Conservation (phyloP, 1,140 invertebrate genomes). For the Triops longicaudatus region DNA sequence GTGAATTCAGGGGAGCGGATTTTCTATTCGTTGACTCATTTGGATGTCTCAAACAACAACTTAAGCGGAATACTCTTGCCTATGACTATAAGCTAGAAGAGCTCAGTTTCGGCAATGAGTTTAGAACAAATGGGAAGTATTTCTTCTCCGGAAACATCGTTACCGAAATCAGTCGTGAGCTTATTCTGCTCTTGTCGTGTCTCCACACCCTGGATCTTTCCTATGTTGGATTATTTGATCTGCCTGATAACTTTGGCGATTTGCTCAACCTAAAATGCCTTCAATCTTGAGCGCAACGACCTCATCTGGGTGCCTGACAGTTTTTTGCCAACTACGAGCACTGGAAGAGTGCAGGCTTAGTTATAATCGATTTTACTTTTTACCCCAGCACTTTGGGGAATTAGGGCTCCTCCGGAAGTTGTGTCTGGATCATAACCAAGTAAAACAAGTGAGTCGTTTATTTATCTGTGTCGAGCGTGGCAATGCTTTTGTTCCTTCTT, state of each 20-base stretch:
- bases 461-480: neutral
- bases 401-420: neutral
- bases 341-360: neutral
- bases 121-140: neutral
- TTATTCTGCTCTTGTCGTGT: neutral
- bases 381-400: neutral
- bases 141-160: neutral
- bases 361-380: neutral
- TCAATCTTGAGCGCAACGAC: neutral
- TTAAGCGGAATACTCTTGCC: neutral
- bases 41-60: neutral
- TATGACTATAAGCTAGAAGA: neutral
- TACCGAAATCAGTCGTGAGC: neutral
- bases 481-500: neutral
- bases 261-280: neutral
- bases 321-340: neutral
- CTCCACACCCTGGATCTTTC: conserved; percentile 3
- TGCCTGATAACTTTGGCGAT: neutral
- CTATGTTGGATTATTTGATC: neutral
- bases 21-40: neutral
- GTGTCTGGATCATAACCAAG: conserved; percentile 3
- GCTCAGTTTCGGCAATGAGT: neutral
- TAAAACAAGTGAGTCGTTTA: neutral
- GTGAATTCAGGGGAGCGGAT: neutral
- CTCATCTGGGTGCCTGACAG: neutral